Base-by-base conservation (phyloP, 2,888 invertebrate genomes). In the Epiblema foenella region DNA sequence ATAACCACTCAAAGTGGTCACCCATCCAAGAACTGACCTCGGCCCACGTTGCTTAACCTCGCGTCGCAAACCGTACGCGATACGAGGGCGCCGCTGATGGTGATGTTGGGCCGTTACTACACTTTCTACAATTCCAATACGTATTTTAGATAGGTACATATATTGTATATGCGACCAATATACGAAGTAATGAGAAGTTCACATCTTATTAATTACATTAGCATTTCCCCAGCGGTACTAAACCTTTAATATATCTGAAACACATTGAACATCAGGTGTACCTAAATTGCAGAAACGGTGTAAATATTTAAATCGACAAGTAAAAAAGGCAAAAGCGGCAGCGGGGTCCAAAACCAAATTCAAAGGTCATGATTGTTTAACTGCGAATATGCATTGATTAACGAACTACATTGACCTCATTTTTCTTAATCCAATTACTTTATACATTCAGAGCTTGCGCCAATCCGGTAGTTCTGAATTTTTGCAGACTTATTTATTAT, bases 221-320 rank as follows among this genome's bases (percentile, higher is more conserved):
- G 76, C 79, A 81, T 81, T 78, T 76, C 37, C 68, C 77, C 57
- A 76, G 74, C 77, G 69, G 63, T 66, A 76, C 63, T 79, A 76
- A 75, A 63, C 52, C 20, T 69, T 65, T 59, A 79, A 78, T 75
- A 70, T 77, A 69, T 75, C 81, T 75, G 76, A 84, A 85, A 85
- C 85, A 83, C 80, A 84, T 83, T 80, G 84, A 83, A 85, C 85
- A 87, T 84, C 89, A 89, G 90, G 88, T 90, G 90, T 86, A 80
- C 80, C 81, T 82, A 88, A 90, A 89, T 87, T 86, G 87, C 85
- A 85, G 79, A 83, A 78, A 80, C 81, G 75, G 78, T 80, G 87
- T 91, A 85, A 91, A 90, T 93, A 90, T 93, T 92, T 90, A 89
- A 92, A 88, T 86, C 83, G 84, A 76, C 78, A 86, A 78, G 86